Evolutionary conservation across 2,113 vertebrate genomes (phyloP), one percentile per base, ranked within the genome.

Genomic region (Lepus timidus): DNA sequence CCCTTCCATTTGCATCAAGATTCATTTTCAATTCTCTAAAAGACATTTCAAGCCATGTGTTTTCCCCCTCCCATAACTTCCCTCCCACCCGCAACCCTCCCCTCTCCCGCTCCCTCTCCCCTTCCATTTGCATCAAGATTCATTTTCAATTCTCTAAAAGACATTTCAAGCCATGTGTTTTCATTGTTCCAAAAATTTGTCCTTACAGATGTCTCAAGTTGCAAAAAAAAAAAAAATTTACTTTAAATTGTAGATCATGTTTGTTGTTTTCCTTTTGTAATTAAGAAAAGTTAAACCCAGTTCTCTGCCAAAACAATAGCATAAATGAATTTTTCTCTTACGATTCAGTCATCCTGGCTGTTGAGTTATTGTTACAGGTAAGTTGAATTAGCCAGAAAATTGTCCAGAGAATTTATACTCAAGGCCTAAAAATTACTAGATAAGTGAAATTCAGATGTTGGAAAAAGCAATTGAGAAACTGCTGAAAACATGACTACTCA

Each of bases 161-260:
- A 3, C 29, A 75, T 39, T 62, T 23, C 4, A 9, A 31, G 2
- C 65, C n/a, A 44, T 55, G 11, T 36, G 29, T 74, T 82, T 67
- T 73, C 81, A 73, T 67, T 4, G 17, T 55, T 91, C 12, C n/a
- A 85, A 95, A 89, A 70, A 64, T 88, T 49, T 91, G 23, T 94
- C n/a, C 33, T 83, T 91, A 73, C 0, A 62, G 25, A 36, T 75
- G 55, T 65, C 49, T 88, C 19, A 82, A 80, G 51, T 51, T 51
- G 58, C 31, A 74, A 80, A 23, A 3, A 62, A 75, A 67, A 44
- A 11, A 89, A 84, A 75, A 80, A 39, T 39, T 25, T 68, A 31
- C 13, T 81, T 55, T 12, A 93, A 84, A 73, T 71, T 62, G 49
- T 3, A 71, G 78, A 76, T 16, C 17, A 16, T 36, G 8, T 65